Conservation (phyloP, 1,140 invertebrate species). For the Galleria mellonella region DNA sequence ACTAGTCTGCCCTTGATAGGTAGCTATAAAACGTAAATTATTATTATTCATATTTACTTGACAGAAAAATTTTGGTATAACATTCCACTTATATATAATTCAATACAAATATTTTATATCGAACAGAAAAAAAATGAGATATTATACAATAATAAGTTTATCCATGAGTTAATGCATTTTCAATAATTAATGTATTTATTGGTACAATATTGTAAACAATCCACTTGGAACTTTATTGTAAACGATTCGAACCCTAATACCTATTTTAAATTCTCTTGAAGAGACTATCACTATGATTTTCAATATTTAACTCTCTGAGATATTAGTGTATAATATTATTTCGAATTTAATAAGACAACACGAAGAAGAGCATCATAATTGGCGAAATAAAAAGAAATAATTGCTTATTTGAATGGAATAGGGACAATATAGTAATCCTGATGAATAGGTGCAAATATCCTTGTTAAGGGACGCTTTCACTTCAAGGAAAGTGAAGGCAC, state of each 20-base stretch:
- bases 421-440: background rate
- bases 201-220: conserved; percentile 18
- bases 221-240: conserved; percentile 20
- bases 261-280: conserved; percentile 35
- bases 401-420: conserved; percentile 7
- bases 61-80: background rate
- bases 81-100: conserved; percentile 4
- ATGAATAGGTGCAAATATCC: background rate
- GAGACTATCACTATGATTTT: conserved; percentile 31
- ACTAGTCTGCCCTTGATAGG: conserved; percentile 4
- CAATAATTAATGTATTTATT: conserved; percentile 12
- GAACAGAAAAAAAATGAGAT: no score
- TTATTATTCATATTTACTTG: background rate
- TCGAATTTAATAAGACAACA: background rate
- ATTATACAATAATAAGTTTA: conserved; percentile 9
- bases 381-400: conserved; percentile 4
- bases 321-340: background rate
- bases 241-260: conserved; percentile 26
- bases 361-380: background rate
- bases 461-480: conserved; percentile 25
- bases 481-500: conserved; percentile 44
- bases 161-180: conserved; percentile 14
- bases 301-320: conserved; percentile 20
- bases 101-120: no score
- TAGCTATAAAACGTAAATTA: background rate